Evolutionary conservation across 2,113 vertebrate genomes (phyloP).

Genomic region (Columbina picui): DNA sequence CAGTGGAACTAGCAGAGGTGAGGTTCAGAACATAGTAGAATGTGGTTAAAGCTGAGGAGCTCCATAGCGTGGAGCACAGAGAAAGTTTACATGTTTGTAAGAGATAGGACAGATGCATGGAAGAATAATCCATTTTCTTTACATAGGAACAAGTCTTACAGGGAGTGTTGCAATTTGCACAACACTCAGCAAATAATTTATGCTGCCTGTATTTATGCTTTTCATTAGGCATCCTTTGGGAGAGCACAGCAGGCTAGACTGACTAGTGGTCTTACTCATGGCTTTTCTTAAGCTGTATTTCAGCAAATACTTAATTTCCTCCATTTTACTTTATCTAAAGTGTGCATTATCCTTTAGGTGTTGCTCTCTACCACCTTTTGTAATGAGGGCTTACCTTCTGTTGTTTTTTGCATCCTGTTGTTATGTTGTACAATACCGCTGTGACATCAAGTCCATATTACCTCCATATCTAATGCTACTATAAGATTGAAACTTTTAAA

Average conservation of each 20-base stretch:
- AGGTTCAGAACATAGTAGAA: neutral
- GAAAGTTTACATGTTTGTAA: neutral
- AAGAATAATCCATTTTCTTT: neutral
- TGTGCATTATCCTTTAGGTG: neutral
- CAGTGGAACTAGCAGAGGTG: neutral
- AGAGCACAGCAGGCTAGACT: neutral
- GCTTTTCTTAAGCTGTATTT: neutral
- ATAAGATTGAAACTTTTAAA: neutral
- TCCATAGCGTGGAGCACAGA: neutral
- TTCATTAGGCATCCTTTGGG: neutral
- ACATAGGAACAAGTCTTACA: neutral
- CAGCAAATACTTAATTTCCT: neutral
- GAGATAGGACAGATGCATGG: neutral
- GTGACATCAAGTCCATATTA: neutral
- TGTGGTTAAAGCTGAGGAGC: neutral
- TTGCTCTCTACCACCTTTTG: neutral
- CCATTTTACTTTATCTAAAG: neutral
- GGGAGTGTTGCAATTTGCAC: neutral
- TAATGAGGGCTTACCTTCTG: neutral
- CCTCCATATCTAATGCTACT: neutral
- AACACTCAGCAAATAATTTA: neutral
- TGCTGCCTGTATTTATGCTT: neutral
- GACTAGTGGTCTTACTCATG: neutral
- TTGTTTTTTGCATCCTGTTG: neutral
- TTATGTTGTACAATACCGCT: neutral